phyloP scores from a whole-genome alignment of 1,140 invertebrate species.

The Oppia nitens region DNA sequence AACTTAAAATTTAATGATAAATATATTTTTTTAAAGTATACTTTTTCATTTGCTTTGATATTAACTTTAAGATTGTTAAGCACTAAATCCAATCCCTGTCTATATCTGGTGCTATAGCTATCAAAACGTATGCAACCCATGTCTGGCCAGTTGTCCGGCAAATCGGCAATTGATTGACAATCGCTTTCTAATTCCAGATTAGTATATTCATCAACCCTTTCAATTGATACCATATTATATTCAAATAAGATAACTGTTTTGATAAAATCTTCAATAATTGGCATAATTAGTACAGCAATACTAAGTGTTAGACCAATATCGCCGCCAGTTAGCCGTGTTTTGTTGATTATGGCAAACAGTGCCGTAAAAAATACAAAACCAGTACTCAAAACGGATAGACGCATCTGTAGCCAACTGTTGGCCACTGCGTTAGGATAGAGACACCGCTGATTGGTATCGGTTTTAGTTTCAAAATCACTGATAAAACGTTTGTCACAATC shows the following conservation, averaged over 20 bases:
- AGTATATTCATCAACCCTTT: conserved; percentile 42
- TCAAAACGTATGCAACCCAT: conserved; percentile 53
- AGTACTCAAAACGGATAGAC: conserved; percentile 28
- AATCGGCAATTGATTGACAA: conserved; percentile 27
- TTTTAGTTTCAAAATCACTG: too few species aligned
- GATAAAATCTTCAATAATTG: conserved; percentile 40
- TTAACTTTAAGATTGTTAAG: conserved; percentile 49
- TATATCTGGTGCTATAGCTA: conserved; percentile 57
- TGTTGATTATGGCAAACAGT: conserved; percentile 59
- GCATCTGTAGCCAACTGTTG: conserved; percentile 26
- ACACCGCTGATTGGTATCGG: conserved; percentile 36
- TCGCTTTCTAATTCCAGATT: conserved; percentile 43
- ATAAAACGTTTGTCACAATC: too few species aligned
- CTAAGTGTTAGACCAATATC: conserved; percentile 71
- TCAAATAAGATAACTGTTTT: conserved; percentile 41
- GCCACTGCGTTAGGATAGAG: conserved; percentile 28
- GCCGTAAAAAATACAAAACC: conserved; percentile 38
- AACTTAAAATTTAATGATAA: too few species aligned
- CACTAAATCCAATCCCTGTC: conserved; percentile 64
- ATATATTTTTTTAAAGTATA: too few species aligned
- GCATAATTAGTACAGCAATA: conserved; percentile 60
- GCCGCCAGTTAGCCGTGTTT: conserved; percentile 48
- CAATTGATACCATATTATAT: conserved; percentile 44
- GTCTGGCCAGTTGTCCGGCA: too few species aligned
- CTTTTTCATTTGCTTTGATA: conserved; percentile 54